A percentile compares a stretch with the other conserved stretches of the same genome.
Evolutionary conservation across 1,140 invertebrate species (phyloP).

Genomic region (Dryas iulia): DNA sequence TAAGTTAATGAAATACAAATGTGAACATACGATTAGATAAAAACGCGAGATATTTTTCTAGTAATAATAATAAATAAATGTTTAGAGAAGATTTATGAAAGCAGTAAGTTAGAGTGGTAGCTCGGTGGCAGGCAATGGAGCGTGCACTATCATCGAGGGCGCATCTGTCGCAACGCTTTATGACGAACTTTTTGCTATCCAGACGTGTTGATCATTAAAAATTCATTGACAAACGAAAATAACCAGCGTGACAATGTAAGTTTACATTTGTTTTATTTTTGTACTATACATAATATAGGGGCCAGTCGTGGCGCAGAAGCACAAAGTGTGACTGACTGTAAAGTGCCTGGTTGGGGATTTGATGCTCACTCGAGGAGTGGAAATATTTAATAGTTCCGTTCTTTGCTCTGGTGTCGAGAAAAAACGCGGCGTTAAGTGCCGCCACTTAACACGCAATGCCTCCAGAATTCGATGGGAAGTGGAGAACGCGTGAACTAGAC

Average conservation of each 20-base stretch:
- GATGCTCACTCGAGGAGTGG: too few relatives aligned
- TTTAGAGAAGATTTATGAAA: constrained; percentile 53
- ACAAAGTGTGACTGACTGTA: too few relatives aligned
- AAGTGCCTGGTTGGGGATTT: too few relatives aligned
- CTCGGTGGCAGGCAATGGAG: constrained; percentile 54
- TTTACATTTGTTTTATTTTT: not conserved
- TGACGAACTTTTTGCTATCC: constrained; percentile 32
- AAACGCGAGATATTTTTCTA: not conserved
- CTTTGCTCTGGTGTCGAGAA: too few relatives aligned
- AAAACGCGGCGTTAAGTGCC: too few relatives aligned
- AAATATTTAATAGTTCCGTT: too few relatives aligned
- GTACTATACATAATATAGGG: not conserved
- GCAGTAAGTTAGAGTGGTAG: constrained; percentile 31
- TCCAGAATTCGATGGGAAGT: too few relatives aligned
- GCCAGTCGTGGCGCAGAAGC: too few relatives aligned
- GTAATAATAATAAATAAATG: not conserved
- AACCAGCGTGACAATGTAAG: not conserved
- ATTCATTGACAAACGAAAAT: constrained; percentile 36
- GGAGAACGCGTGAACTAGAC: too few relatives aligned
- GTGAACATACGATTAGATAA: too few relatives aligned
- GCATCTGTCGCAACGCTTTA: constrained; percentile 58
- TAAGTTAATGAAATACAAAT: too few relatives aligned
- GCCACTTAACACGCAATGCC: too few relatives aligned
- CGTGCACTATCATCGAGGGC: constrained; percentile 45
- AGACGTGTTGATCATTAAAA: constrained; percentile 41